A percentile compares a stretch with the other conserved stretches of the same genome.
Evolutionary conservation across 2,113 vertebrate species (phyloP).

Genomic region (Oncorhynchus mykiss): DNA sequence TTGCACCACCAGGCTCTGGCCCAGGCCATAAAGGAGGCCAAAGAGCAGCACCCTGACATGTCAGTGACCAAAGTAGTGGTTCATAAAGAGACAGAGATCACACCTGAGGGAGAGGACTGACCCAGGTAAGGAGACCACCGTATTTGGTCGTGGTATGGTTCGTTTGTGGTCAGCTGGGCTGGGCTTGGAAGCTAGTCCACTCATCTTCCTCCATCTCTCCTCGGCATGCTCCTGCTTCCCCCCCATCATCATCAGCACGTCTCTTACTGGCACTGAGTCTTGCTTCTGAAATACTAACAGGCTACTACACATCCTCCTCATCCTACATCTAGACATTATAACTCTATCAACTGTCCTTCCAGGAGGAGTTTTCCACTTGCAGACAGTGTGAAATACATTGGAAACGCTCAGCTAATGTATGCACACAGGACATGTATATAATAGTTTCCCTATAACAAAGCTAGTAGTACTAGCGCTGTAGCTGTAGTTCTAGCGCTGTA

Average conservation of each 20-base stretch:
- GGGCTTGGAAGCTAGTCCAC: conserved; percentile 40
- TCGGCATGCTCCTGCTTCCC: conserved; percentile 59
- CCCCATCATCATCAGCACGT: conserved; percentile 31
- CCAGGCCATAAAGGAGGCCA: conserved; percentile 99
- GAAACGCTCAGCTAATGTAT: too few relatives aligned
- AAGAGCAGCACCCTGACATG: conserved; percentile 99
- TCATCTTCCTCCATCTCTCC: neutral
- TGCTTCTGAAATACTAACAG: conserved; percentile 47
- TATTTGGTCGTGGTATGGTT: conserved; percentile 29
- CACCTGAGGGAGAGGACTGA: conserved; percentile 94
- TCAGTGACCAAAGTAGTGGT: conserved; percentile 99
- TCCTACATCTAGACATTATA: neutral
- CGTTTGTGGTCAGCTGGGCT: conserved; percentile 40
- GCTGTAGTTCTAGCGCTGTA: too few relatives aligned
- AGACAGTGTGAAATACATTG: too few relatives aligned
- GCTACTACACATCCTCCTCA: conserved; percentile 39
- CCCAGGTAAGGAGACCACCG: conserved; percentile 87
- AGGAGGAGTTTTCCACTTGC: neutral
- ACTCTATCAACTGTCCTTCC: neutral
- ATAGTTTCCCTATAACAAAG: too few relatives aligned
- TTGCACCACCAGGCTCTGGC: conserved; percentile 91
- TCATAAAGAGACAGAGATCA: conserved; percentile 99
- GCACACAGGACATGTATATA: too few relatives aligned
- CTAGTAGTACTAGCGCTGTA: too few relatives aligned
- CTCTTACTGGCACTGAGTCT: neutral